Evolutionary conservation across 2,888 invertebrate genomes (phyloP).

Genomic region (Drosophila algonquin): DNA sequence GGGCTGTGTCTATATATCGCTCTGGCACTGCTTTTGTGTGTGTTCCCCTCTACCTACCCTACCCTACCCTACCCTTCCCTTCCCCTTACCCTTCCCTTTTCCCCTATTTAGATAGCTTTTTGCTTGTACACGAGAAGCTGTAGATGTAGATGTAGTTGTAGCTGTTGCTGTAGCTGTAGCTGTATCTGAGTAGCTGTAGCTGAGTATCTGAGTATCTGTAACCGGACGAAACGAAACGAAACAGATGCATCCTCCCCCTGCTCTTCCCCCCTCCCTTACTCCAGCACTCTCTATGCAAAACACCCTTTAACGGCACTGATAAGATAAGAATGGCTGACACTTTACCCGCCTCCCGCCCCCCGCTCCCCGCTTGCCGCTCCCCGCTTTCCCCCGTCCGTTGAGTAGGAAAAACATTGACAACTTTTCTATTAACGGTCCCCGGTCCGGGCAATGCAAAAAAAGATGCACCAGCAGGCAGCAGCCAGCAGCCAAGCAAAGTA

Average conservation of each 20-base stretch:
- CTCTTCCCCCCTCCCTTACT: not conserved
- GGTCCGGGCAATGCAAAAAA: slow-evolving; percentile 32
- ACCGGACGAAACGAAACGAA: slow-evolving; percentile 41
- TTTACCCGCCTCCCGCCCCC: slow-evolving; percentile 26
- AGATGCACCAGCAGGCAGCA: slow-evolving; percentile 37
- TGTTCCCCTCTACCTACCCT: not conserved
- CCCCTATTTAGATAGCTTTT: slow-evolving; percentile 39
- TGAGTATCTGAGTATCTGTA: slow-evolving; percentile 50
- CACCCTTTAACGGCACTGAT: slow-evolving; percentile 21
- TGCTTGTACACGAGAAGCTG: slow-evolving; percentile 29
- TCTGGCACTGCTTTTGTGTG: slow-evolving; percentile 36
- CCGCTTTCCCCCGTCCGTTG: not conserved
- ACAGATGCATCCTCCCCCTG: slow-evolving; percentile 23
- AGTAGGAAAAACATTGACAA: slow-evolving; percentile 60
- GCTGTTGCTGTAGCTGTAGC: slow-evolving; percentile 38
- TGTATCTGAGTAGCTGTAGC: slow-evolving; percentile 48
- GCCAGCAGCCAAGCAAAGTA: slow-evolving; percentile 13
- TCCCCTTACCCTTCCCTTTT: slow-evolving; percentile 15
- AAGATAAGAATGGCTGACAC: slow-evolving; percentile 63
- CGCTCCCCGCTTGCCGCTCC: not conserved
- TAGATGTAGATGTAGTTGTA: slow-evolving; percentile 22
- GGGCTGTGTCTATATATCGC: slow-evolving; percentile 34
- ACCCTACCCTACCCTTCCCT: slow-evolving; percentile 8
- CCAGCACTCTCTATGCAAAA: slow-evolving; percentile 49
- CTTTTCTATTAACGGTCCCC: slow-evolving; percentile 70